A percentile compares a stretch with the other conserved stretches of the same genome.
phyloP scores from a whole-genome alignment of 2,888 invertebrate species.

The Acrocyrtus sp. region DNA sequence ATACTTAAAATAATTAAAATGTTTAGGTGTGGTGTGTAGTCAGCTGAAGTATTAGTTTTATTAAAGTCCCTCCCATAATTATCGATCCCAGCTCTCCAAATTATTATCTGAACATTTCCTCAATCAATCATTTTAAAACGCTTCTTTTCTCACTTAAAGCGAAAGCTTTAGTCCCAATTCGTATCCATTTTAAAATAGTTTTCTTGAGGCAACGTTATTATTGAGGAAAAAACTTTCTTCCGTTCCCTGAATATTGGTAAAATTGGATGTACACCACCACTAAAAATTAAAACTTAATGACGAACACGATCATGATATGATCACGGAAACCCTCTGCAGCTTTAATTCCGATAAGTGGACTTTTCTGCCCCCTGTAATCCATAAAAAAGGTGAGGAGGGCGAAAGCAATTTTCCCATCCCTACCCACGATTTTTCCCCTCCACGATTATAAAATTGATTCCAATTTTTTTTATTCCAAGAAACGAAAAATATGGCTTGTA shows the following conservation, averaged over 20 bases:
- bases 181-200: not conserved
- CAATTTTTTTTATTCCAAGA: not conserved
- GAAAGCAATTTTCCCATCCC: not conserved
- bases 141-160: not conserved
- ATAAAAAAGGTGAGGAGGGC: not conserved
- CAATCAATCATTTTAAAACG: not conserved
- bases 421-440: not conserved
- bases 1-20: no score
- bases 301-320: no score
- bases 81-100: no score
- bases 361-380: not conserved
- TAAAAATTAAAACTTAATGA: slow-evolving; percentile 22
- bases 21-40: no score
- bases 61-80: no score
- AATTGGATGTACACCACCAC: not conserved
- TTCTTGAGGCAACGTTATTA: not conserved
- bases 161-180: no score
- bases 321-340: no score
- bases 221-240: not conserved
- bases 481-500: not conserved
- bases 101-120: slow-evolving; percentile 24
- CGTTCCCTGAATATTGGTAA: not conserved
- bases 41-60: no score
- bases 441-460: not conserved
- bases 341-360: slow-evolving; percentile 28